Conservation (phyloP, 1,140 invertebrate genomes). For the Zaprionus nigranus region DNA sequence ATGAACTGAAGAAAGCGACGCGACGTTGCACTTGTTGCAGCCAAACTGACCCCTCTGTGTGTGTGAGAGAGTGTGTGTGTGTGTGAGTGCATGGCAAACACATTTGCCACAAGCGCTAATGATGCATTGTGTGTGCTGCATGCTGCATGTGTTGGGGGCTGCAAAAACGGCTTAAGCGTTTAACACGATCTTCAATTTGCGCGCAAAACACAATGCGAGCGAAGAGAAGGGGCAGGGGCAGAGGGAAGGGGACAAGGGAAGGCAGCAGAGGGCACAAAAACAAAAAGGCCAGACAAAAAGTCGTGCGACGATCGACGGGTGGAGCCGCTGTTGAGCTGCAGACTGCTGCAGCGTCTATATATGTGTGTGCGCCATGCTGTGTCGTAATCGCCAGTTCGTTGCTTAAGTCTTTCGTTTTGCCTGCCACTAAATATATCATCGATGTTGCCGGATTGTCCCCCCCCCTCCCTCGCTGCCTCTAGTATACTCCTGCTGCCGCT, state of each 20-base stretch:
- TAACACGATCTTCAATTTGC: slow-evolving; percentile 83
- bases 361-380: slow-evolving; percentile 66
- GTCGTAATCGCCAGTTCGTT: slow-evolving; percentile 82
- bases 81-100: slow-evolving; percentile 57
- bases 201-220: slow-evolving; percentile 60
- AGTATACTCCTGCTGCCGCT: no score
- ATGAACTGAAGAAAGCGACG: slow-evolving; percentile 49
- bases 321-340: slow-evolving; percentile 12
- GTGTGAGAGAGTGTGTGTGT: slow-evolving; percentile 35
- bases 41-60: slow-evolving; percentile 20
- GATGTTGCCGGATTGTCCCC: slow-evolving; percentile 54
- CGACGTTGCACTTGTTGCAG: slow-evolving; percentile 71
- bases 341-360: slow-evolving; percentile 27
- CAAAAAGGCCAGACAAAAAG: slow-evolving; percentile 57
- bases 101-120: slow-evolving; percentile 78
- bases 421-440: slow-evolving; percentile 83
- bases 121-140: slow-evolving; percentile 71
- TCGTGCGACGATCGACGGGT: slow-evolving; percentile 61
- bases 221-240: slow-evolving; percentile 1
- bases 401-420: slow-evolving; percentile 82
- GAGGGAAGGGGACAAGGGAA: background rate
- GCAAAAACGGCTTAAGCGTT: slow-evolving; percentile 69
- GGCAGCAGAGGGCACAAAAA: slow-evolving; percentile 8
- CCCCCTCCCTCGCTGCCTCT: background rate
- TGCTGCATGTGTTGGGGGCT: slow-evolving; percentile 42